Percentiles rank a stretch among this genome's conserved stretches.
Conservation (phyloP, 2,888 invertebrate genomes). For the Netelia melanura region DNA sequence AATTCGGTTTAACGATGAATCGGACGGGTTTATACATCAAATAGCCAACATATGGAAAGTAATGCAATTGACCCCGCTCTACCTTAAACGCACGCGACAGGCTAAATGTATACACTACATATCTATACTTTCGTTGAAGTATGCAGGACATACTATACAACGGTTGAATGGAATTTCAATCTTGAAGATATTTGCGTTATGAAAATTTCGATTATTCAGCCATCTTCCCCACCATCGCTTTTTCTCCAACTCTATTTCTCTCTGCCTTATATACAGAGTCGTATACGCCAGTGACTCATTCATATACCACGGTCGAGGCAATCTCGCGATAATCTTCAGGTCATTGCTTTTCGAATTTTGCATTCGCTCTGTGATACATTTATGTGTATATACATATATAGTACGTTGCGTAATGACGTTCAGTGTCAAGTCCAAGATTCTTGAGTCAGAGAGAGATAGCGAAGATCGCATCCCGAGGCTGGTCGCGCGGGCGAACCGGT, state of each 20-base stretch:
- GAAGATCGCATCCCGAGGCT: slow-evolving; percentile 46
- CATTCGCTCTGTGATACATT: slow-evolving; percentile 14
- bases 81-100: no score
- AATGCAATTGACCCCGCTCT: no score
- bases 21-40: no score
- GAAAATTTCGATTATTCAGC: slow-evolving; percentile 53
- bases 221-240: background rate
- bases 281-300: slow-evolving; percentile 22
- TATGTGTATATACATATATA: slow-evolving; percentile 19
- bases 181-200: slow-evolving; percentile 62
- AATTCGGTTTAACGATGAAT: no score
- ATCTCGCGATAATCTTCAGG: slow-evolving; percentile 38
- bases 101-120: background rate
- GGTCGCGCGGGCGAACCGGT: slow-evolving; percentile 63
- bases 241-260: slow-evolving; percentile 3
- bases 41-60: no score
- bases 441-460: slow-evolving; percentile 15
- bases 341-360: slow-evolving; percentile 53
- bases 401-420: slow-evolving; percentile 55
- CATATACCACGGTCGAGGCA: slow-evolving; percentile 26
- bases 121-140: slow-evolving; percentile 15
- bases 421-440: slow-evolving; percentile 66
- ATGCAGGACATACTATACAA: slow-evolving; percentile 10
- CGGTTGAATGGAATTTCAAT: slow-evolving; percentile 56
- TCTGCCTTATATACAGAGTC: background rate